These are phyloP conservation scores for Chlamydotis undulata DNA, from an alignment of 2,113 vertebrate genomes.

Conservation along the genomic window DNA sequence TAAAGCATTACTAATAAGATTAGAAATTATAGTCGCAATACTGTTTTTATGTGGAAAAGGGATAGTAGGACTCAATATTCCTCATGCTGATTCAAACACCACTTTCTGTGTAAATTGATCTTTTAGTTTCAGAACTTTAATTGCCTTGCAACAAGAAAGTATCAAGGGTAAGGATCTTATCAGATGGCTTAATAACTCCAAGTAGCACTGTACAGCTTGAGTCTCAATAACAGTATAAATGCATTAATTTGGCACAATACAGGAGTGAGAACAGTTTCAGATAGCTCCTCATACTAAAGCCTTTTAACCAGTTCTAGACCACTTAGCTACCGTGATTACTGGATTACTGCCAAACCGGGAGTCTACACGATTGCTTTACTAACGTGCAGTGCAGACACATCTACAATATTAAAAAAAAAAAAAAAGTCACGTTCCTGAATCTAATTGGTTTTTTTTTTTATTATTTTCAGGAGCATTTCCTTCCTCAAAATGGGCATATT, in stretches of 20 bases:
- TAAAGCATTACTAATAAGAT: neutral
- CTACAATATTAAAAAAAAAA: neutral
- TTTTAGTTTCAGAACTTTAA: neutral
- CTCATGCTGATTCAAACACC: neutral
- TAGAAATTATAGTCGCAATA: neutral
- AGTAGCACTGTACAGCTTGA: neutral
- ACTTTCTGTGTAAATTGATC: neutral
- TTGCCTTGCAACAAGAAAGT: neutral
- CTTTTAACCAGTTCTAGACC: neutral
- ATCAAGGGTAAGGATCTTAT: neutral
- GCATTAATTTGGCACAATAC: neutral
- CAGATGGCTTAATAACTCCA: neutral
- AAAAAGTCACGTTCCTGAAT: accelerated
- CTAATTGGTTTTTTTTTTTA: neutral
- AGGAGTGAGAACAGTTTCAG: neutral
- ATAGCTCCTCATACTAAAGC: accelerated
- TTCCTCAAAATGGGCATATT: neutral
- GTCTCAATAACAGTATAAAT: neutral
- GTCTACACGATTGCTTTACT: neutral
- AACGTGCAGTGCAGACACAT: neutral
- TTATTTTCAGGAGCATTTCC: neutral
- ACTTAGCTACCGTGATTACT: neutral
- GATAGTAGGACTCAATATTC: neutral
- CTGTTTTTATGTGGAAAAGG: neutral
- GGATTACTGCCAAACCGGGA: neutral